Conservation (phyloP, 2,888 invertebrate species). For the Sipunculus nudus region DNA sequence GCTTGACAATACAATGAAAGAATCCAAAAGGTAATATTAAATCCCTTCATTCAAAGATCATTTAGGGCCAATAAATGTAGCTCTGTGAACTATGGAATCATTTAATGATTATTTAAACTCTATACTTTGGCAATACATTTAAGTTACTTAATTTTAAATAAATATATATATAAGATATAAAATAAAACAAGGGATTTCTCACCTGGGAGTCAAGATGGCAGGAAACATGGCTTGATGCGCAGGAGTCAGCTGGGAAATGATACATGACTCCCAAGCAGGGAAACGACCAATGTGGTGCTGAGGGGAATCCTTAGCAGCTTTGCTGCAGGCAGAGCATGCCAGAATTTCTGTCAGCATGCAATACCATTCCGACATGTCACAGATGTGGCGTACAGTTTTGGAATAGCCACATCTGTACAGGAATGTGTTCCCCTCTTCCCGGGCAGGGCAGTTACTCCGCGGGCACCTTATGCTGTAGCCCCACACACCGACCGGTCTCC, state of each 20-base stretch:
- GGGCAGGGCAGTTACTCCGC: conserved; percentile 1
- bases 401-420: conserved; percentile 2
- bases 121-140: too few relatives aligned
- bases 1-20: too few relatives aligned
- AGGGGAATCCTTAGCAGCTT: neutral
- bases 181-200: neutral
- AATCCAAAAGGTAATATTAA: too few relatives aligned
- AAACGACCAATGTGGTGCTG: neutral
- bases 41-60: too few relatives aligned
- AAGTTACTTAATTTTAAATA: too few relatives aligned
- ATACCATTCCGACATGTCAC: conserved; percentile 8
- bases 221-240: conserved; percentile 8
- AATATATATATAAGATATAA: neutral
- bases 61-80: too few relatives aligned
- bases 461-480: conserved; percentile 1
- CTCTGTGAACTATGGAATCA: too few relatives aligned
- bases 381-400: neutral
- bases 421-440: neutral
- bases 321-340: conserved; percentile 1
- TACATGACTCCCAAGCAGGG: conserved; percentile 1
- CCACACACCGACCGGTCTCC: conserved; percentile 4
- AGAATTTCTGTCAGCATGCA: conserved; percentile 6
- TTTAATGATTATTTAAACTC: too few relatives aligned
- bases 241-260: conserved; percentile 5
- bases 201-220: conserved; percentile 2